A percentile compares a stretch with the other conserved stretches of the same genome.
Evolutionary conservation across 2,113 vertebrate species (phyloP).

Genomic region (Merops nubicus): DNA sequence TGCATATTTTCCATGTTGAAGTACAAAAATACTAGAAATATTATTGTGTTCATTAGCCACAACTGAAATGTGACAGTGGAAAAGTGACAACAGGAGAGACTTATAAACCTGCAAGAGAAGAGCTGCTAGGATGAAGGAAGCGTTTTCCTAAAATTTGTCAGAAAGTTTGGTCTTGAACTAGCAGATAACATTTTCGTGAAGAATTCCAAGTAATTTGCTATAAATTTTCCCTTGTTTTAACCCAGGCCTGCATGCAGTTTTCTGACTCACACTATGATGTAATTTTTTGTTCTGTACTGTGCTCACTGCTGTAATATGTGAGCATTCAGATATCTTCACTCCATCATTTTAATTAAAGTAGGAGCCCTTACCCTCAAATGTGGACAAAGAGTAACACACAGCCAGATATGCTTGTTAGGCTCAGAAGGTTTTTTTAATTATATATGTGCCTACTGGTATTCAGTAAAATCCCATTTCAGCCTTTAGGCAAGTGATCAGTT

Average conservation of each 20-base stretch:
- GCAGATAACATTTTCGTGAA: background rate
- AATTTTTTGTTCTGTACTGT: background rate
- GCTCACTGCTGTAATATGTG: background rate
- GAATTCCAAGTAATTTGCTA: background rate
- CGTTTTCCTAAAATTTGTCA: background rate
- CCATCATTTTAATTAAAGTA: slow-evolving; percentile 34
- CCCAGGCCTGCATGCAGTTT: background rate
- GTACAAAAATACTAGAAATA: background rate
- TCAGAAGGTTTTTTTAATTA: slow-evolving; percentile 10
- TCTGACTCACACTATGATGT: slow-evolving; percentile 16
- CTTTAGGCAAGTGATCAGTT: background rate
- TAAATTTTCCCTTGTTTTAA: background rate
- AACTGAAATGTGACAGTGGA: background rate
- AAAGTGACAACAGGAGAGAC: background rate
- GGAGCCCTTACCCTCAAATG: background rate
- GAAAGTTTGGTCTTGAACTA: background rate
- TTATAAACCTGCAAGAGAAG: background rate
- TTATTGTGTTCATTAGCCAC: background rate
- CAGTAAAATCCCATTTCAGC: background rate
- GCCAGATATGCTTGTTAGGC: background rate
- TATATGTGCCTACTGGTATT: background rate
- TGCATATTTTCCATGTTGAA: background rate
- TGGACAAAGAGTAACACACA: background rate
- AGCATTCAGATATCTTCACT: slow-evolving; percentile 3
- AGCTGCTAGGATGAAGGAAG: background rate